These are phyloP conservation scores for Philypnodon macrostomus DNA, from an alignment of 2,797 vertebrate species.

Conservation along the genomic window DNA sequence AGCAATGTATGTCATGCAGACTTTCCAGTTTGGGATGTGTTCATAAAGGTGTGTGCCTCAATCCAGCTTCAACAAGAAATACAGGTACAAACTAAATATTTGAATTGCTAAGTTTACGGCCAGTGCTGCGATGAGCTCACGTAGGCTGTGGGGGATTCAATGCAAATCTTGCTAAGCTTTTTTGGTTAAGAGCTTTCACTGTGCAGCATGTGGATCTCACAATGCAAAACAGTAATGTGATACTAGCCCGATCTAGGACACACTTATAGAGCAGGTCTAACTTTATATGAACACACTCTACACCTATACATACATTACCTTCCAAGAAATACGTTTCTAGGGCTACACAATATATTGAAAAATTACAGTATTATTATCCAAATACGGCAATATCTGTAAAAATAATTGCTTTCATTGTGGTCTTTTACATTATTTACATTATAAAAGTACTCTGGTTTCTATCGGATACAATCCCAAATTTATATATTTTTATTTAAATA, in stretches of 20 bases:
- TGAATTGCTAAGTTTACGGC: neutral
- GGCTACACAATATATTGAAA: neutral
- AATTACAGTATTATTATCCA: neutral
- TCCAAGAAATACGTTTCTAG: constrained; percentile 13
- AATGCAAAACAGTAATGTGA: constrained; percentile 49
- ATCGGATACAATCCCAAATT: no score
- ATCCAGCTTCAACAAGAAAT: constrained; percentile 2
- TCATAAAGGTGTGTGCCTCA: constrained; percentile 28
- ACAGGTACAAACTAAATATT: neutral
- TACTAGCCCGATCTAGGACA: neutral
- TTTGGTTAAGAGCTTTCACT: neutral
- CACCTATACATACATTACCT: no score
- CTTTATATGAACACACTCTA: constrained; percentile 21
- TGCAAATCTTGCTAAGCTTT: neutral
- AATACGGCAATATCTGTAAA: no score
- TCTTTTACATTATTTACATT: no score
- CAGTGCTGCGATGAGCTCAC: neutral
- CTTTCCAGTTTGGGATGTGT: constrained; percentile 33
- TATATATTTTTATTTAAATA: no score
- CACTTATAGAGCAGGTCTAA: neutral
- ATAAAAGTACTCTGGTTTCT: no score
- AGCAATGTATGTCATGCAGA: constrained; percentile 26
- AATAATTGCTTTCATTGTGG: no score
- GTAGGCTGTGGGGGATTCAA: neutral
- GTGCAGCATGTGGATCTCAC: neutral